Percentiles rank a stretch among this genome's conserved stretches.
phyloP scores from a whole-genome alignment of 2,888 invertebrate species.

The Osmoderma eremita region DNA sequence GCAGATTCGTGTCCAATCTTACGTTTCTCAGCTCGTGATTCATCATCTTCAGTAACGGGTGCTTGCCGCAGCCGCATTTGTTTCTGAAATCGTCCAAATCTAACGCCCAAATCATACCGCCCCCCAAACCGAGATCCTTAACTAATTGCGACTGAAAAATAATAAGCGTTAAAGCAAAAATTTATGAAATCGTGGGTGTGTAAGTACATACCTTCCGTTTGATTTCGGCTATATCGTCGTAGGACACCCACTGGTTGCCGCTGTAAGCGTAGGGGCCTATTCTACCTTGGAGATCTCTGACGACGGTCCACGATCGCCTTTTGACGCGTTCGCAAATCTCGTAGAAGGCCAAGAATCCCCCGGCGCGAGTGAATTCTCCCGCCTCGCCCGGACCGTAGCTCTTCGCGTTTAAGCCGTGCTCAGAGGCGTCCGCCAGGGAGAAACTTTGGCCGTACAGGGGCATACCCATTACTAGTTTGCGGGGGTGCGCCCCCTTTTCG shows the following conservation, averaged over 20 bases:
- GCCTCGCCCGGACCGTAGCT: constrained; percentile 75
- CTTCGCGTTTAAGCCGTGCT: constrained; percentile 69
- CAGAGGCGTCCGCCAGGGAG: constrained; percentile 67
- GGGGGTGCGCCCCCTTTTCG: constrained; percentile 70
- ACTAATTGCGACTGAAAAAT: constrained; percentile 67
- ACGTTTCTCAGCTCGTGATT: constrained; percentile 67
- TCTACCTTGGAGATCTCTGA: constrained; percentile 70
- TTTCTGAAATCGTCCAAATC: constrained; percentile 81
- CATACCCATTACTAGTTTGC: constrained; percentile 78
- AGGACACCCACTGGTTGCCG: constrained; percentile 83
- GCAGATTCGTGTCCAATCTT: constrained; percentile 49
- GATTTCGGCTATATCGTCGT: constrained; percentile 75
- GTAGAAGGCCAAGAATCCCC: constrained; percentile 81
- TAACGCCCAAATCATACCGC: constrained; percentile 82
- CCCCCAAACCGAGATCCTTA: constrained; percentile 71
- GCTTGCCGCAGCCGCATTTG: constrained; percentile 73
- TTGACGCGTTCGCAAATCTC: constrained; percentile 76
- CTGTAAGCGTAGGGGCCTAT: constrained; percentile 80
- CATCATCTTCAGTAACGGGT: constrained; percentile 75
- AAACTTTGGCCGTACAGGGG: constrained; percentile 84
- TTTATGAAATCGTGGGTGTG: too few species aligned
- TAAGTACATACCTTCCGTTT: constrained; percentile 66
- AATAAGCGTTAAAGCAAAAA: background rate
- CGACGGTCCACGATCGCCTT: constrained; percentile 70
- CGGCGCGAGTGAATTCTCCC: constrained; percentile 74